phyloP scores from a whole-genome alignment of 2,797 vertebrate genomes.

The Erethizon dorsatum region DNA sequence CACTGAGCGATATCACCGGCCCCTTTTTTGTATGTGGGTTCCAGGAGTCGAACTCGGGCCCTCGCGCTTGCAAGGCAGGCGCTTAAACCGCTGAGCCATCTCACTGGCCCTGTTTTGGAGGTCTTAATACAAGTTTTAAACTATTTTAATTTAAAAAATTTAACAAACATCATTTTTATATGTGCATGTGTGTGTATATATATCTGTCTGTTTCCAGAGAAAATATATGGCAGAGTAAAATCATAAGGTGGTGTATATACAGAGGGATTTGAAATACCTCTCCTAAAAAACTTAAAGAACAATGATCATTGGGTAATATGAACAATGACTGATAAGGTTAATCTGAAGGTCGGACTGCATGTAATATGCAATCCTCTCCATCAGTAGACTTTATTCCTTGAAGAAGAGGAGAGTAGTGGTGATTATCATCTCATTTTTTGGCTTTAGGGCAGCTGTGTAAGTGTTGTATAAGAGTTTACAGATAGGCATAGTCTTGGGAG shows the following conservation, averaged over 20 bases:
- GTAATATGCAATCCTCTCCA: neutral
- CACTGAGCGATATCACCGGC: no score
- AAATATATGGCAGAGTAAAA: neutral
- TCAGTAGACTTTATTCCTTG: rapidly evolving
- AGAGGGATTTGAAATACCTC: neutral
- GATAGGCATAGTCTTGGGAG: rapidly evolving
- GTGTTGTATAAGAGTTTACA: rapidly evolving
- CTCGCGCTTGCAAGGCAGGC: no score
- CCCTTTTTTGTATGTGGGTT: no score
- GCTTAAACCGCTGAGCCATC: no score
- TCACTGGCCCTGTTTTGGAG: no score
- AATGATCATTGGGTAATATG: neutral
- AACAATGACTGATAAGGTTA: neutral
- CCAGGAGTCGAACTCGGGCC: no score
- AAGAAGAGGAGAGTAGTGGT: neutral
- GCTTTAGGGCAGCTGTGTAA: neutral
- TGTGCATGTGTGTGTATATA: neutral
- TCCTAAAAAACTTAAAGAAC: neutral
- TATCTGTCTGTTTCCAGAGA: neutral
- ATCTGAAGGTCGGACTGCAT: neutral
- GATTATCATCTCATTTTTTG: neutral
- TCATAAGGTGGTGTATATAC: neutral
- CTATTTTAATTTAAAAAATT: neutral
- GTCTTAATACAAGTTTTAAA: neutral
- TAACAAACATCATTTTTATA: neutral